phyloP scores from a whole-genome alignment of 2,113 vertebrate species.

The Microcebus jonahi region DNA sequence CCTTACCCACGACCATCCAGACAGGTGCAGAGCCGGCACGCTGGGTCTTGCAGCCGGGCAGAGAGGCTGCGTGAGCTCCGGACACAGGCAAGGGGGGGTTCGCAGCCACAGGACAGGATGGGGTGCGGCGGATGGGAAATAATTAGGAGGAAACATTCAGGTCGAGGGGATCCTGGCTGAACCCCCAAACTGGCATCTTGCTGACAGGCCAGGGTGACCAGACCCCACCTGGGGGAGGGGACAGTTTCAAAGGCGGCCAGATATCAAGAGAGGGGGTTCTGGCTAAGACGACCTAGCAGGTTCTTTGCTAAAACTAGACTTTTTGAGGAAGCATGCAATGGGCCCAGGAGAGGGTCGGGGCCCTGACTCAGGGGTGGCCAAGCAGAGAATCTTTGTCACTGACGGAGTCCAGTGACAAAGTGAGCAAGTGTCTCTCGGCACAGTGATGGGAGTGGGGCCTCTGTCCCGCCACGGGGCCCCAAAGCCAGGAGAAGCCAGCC shows the following conservation, averaged over 20 bases:
- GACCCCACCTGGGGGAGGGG: background rate
- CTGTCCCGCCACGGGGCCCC: rapidly evolving
- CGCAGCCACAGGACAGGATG: background rate
- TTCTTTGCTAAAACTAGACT: background rate
- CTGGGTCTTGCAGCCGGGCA: rapidly evolving
- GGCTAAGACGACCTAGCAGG: background rate
- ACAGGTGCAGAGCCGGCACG: background rate
- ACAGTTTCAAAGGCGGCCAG: too few relatives aligned
- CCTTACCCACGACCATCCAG: rapidly evolving
- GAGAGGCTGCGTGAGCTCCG: background rate
- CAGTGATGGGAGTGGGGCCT: rapidly evolving
- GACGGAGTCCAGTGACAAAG: rapidly evolving
- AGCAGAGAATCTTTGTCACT: background rate
- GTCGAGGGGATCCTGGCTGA: too few relatives aligned
- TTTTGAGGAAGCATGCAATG: too few relatives aligned
- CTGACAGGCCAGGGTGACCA: background rate
- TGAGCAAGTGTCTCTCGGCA: background rate
- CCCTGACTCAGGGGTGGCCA: too few relatives aligned
- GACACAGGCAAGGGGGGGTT: background rate
- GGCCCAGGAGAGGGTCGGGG: too few relatives aligned
- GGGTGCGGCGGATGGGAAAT: background rate
- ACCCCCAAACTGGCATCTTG: background rate
- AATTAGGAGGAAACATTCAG: background rate
- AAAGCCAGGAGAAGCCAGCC: rapidly evolving
- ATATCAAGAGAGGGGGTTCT: too few relatives aligned